These are phyloP conservation scores for Xiphophorus hellerii DNA, from an alignment of 2,113 vertebrate species.

Conservation along the genomic window DNA sequence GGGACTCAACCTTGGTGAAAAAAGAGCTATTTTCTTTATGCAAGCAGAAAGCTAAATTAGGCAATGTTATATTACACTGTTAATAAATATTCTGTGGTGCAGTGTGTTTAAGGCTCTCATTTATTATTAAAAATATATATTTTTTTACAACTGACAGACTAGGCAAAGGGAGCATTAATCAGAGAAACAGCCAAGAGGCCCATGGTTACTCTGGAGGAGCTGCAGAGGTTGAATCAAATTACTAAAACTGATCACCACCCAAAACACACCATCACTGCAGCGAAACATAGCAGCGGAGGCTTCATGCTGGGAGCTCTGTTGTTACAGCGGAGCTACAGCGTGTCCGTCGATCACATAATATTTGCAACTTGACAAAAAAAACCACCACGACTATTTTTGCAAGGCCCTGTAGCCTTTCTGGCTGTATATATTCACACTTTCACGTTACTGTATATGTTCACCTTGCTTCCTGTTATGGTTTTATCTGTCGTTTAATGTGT, in stretches of 20 bases:
- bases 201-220: background rate
- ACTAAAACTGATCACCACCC: background rate
- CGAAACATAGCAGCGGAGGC: background rate
- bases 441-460: background rate
- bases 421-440: background rate
- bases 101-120: background rate
- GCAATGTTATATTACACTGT: background rate
- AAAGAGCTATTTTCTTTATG: slow-evolving; percentile 15
- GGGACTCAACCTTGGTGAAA: slow-evolving; percentile 6
- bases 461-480: background rate
- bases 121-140: background rate
- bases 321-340: no score
- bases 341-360: no score
- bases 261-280: background rate
- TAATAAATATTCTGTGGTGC: background rate
- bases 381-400: no score
- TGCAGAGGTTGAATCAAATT: background rate
- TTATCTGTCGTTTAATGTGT: background rate
- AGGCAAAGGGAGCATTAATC: background rate
- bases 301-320: background rate
- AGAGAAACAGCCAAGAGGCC: background rate
- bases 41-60: background rate
- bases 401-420: background rate
- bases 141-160: background rate
- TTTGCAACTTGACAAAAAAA: no score